phyloP scores from a whole-genome alignment of 2,888 invertebrate species.

The Drosophila mettleri region DNA sequence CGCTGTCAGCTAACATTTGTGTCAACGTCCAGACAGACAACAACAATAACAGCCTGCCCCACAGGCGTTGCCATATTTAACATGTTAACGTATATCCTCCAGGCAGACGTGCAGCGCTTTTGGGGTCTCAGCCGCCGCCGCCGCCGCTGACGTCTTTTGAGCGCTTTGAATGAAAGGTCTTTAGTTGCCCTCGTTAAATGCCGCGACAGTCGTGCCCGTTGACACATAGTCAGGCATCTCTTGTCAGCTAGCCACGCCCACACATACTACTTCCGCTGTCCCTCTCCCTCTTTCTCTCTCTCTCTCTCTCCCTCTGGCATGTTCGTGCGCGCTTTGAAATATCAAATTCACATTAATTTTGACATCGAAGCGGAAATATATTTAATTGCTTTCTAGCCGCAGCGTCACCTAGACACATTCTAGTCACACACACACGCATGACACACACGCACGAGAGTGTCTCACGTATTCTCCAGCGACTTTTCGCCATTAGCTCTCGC shows the following conservation, averaged over 20 bases:
- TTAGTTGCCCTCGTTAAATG: slow-evolving; percentile 49
- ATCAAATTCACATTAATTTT: slow-evolving; percentile 80
- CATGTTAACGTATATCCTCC: slow-evolving; percentile 56
- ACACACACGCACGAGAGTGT: slow-evolving; percentile 15
- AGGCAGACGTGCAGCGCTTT: slow-evolving; percentile 59
- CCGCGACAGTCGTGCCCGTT: slow-evolving; percentile 53
- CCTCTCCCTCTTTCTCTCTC: background rate
- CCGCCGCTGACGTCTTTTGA: slow-evolving; percentile 17
- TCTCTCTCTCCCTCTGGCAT: slow-evolving; percentile 7
- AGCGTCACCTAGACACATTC: slow-evolving; percentile 30
- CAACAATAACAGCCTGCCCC: slow-evolving; percentile 16
- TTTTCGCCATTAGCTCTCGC: slow-evolving; percentile 62
- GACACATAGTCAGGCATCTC: slow-evolving; percentile 54
- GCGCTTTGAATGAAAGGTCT: slow-evolving; percentile 42
- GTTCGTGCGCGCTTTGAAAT: slow-evolving; percentile 68
- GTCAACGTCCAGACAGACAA: slow-evolving; percentile 53
- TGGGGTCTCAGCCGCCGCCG: slow-evolving; percentile 9
- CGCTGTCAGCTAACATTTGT: slow-evolving; percentile 44
- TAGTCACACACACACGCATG: slow-evolving; percentile 6
- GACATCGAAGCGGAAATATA: slow-evolving; percentile 79
- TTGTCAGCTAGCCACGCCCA: slow-evolving; percentile 56
- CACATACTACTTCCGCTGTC: too few species aligned
- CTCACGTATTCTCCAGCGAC: slow-evolving; percentile 40
- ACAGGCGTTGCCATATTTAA: slow-evolving; percentile 52
- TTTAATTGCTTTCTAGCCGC: slow-evolving; percentile 76